Conservation (phyloP, 1,140 invertebrate species). For the Saccostrea echinata region DNA sequence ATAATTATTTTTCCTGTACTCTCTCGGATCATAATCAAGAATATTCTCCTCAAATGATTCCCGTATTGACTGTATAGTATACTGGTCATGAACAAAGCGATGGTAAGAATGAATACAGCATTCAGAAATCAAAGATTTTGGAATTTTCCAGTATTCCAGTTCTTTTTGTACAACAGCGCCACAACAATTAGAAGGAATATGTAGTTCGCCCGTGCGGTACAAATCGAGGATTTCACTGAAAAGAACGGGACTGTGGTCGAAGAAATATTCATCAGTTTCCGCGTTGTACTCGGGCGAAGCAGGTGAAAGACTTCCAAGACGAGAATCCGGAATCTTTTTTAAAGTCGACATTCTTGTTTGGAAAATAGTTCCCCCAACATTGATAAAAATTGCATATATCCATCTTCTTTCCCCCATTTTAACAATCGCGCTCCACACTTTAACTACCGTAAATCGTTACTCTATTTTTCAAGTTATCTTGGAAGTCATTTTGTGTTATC, state of each 20-base stretch:
- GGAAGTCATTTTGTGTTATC: background rate
- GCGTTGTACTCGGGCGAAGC: constrained; percentile 35
- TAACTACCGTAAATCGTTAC: background rate
- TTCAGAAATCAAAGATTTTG: constrained; percentile 20
- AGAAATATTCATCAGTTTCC: constrained; percentile 40
- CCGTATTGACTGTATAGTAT: constrained; percentile 48
- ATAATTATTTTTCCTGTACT: background rate
- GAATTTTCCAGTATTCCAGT: constrained; percentile 47
- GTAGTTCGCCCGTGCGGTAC: constrained; percentile 37
- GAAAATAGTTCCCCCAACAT: constrained; percentile 49
- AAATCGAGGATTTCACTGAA: constrained; percentile 43
- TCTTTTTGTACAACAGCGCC: constrained; percentile 31
- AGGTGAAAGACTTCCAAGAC: background rate
- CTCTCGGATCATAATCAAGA: constrained; percentile 7
- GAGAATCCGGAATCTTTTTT: constrained; percentile 34
- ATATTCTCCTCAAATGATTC: constrained; percentile 4
- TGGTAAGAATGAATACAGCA: constrained; percentile 39
- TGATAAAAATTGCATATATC: constrained; percentile 46
- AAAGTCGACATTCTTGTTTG: constrained; percentile 46
- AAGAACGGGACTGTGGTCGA: constrained; percentile 42
- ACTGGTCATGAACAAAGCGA: constrained; percentile 20
- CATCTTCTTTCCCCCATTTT: background rate
- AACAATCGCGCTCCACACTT: background rate
- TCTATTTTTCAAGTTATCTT: background rate
- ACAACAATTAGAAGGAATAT: constrained; percentile 39